Base-by-base conservation (phyloP, 1,140 invertebrate species). In the Planococcus citri region DNA sequence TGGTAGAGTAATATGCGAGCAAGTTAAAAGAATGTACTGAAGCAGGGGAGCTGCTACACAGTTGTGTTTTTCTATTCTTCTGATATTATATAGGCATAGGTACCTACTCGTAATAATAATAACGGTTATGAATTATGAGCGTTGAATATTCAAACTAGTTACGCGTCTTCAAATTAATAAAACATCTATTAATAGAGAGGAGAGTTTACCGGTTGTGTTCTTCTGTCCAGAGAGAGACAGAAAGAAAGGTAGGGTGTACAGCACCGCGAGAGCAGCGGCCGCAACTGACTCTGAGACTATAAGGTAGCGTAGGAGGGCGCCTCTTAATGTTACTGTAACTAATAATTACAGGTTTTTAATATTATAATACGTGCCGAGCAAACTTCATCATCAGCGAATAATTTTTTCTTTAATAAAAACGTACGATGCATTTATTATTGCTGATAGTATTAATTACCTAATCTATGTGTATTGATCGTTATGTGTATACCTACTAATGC, bases 141-240 rank as follows among this genome's bases (percentile, higher is more conserved):
- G 41, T 17, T 51, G 41, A 51, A 51, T 51, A 51, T 51, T 20
- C 41, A 14, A 51, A 51, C 41, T 51, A 51, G 41, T 51, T 51
- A 51, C 41, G 41, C 41, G 41, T 51, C 41, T 51, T 51, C 41
- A 51, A 51, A 51, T 51, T 51, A 51, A 51, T 51, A 51, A 51
- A 51, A 51, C 41, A 51, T 51, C 41, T 51, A 51, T 51, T 51
- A 51, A 51, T 51, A 51, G 17, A 51, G 41, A 51, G 17, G 41
- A 4, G 41, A 51, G 41, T 51, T 51, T 51, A 51, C 41, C 41
- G 41, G 41, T 51, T 51, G 41, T 51, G n/a, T 51, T 33, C 12
- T 6, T 3, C 29, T 12, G 12, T 33, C 12, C 29, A n/a, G n/a
- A n/a, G n/a, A n/a, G n/a, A n/a, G n/a, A n/a, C n/a, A n/a, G n/a